A percentile compares a stretch with the other conserved stretches of the same genome.
phyloP scores from a whole-genome alignment of 1,140 invertebrate genomes.

The Galendromus occidentalis region DNA sequence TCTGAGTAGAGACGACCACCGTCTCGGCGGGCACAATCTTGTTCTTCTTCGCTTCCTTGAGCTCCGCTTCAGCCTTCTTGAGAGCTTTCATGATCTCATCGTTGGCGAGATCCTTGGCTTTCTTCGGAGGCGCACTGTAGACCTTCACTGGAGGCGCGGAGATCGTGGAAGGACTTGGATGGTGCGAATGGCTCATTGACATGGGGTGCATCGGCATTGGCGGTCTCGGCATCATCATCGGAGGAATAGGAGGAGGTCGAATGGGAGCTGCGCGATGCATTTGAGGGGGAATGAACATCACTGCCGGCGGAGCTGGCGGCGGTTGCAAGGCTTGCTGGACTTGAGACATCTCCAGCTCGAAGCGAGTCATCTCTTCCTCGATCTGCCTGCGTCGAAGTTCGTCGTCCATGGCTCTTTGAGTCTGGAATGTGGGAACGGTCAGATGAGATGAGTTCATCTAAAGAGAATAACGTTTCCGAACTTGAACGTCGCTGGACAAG shows the following conservation, averaged over 20 bases:
- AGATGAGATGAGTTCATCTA: neutral
- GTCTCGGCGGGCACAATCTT: conserved; percentile 16
- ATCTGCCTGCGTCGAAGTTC: conserved; percentile 16
- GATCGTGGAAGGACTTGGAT: neutral
- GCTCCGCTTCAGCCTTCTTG: neutral
- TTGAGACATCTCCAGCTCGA: conserved; percentile 19
- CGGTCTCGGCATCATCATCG: conserved; percentile 8
- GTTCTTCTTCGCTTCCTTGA: conserved; percentile 1
- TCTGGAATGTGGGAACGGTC: no score
- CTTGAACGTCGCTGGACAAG: no score
- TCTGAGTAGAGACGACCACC: neutral
- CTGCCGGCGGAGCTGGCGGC: neutral
- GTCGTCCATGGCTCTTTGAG: neutral
- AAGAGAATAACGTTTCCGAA: no score
- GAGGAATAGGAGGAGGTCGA: neutral
- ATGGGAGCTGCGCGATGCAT: neutral
- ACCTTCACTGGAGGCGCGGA: conserved; percentile 14
- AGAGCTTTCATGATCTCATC: neutral
- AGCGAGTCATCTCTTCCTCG: conserved; percentile 18
- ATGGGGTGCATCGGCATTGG: neutral
- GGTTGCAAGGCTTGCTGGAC: conserved; percentile 19
- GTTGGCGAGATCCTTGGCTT: conserved; percentile 11
- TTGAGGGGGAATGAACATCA: neutral
- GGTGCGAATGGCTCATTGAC: neutral
- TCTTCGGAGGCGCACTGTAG: conserved; percentile 17